Base-by-base conservation (phyloP, 2,888 invertebrate species). In the Leptopterna dolabrata region DNA sequence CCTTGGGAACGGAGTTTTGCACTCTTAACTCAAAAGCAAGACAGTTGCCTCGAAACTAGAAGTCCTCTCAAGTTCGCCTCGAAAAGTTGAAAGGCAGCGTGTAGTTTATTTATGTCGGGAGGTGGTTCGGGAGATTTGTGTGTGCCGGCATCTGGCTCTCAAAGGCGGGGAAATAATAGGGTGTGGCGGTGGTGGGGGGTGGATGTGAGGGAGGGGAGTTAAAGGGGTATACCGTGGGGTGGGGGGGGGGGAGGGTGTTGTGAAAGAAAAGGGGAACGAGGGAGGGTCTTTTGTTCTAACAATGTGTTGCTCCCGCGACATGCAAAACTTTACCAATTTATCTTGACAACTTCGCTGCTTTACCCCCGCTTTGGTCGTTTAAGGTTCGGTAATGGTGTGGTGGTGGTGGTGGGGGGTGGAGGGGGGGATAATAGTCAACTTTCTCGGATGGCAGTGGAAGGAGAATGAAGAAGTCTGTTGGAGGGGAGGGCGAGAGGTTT, bases 311-410 rank as follows among this genome's bases (percentile, higher is more conserved):
- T 83, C 83, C 76, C 82, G 80, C 86, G 86, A 80, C 88, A 88
- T 88, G 87, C 88, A 87, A 88, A 88, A 88, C 88, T 88, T 88
- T 88, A 87, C 88, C 88, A 88, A 88, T 88, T 88, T 88, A 88
- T 88, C 88, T 87, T 76, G 80, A 83, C 76, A 88, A 88, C 87
- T 88, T 88, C 51, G 85, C 76, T 84, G 47, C 83, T 19, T 63
- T 45, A 36, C 70, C 83, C 83, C 29, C n/a, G 6, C 81, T 14
- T 24, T n/a, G 30, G 27, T 29, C 70, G 71, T 83, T 83, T 70
- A 83, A 71, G 41, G 83, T 29, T 83, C 70, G 45, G 81, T 29
- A n/a, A 55, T 7, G 81, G 51, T 3, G 47, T 4, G 41, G 27
- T 30, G 36, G 36, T 36, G 36, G 7, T 7, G 80, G 80, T 3